Evolutionary conservation across 2,113 vertebrate species (phyloP).

Genomic region (Columba livia): DNA sequence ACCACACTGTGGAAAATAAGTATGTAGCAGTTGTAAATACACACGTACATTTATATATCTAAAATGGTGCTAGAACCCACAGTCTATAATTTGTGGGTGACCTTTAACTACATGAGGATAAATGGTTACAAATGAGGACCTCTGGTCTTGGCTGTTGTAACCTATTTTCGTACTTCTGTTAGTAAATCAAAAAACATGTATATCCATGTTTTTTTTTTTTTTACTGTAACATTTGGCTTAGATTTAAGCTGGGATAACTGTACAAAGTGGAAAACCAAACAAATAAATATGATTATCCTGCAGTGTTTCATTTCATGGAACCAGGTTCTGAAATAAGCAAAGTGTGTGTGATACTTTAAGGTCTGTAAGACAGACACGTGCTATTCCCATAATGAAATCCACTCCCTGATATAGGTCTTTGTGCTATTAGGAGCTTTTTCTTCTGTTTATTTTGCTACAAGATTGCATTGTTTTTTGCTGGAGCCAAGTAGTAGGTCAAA

Average conservation of each 20-base stretch:
- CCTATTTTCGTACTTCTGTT: slow-evolving; percentile 30
- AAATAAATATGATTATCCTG: slow-evolving; percentile 55
- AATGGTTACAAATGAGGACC: slow-evolving; percentile 41
- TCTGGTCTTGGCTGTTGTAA: slow-evolving; percentile 35
- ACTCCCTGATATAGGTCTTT: slow-evolving; percentile 3
- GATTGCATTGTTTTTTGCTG: not conserved
- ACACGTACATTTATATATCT: not conserved
- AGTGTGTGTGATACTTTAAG: not conserved
- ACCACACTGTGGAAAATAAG: slow-evolving; percentile 54
- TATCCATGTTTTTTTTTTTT: not conserved
- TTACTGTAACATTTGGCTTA: slow-evolving; percentile 65
- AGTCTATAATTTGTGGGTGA: slow-evolving; percentile 63
- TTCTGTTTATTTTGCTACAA: slow-evolving; percentile 28
- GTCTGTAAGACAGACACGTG: not conserved
- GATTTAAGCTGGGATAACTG: slow-evolving; percentile 58
- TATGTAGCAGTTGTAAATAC: slow-evolving; percentile 17
- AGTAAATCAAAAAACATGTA: slow-evolving; percentile 56
- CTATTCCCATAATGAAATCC: not conserved
- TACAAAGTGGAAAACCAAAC: slow-evolving; percentile 59
- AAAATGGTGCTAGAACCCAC: slow-evolving; percentile 6
- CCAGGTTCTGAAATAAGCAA: not conserved
- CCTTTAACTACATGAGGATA: slow-evolving; percentile 47
- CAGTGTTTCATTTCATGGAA: slow-evolving; percentile 15
- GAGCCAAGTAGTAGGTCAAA: not conserved
- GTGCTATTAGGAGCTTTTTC: not conserved